Conservation (phyloP, 2,888 invertebrate genomes). For the Polydrusus tereticollis region DNA sequence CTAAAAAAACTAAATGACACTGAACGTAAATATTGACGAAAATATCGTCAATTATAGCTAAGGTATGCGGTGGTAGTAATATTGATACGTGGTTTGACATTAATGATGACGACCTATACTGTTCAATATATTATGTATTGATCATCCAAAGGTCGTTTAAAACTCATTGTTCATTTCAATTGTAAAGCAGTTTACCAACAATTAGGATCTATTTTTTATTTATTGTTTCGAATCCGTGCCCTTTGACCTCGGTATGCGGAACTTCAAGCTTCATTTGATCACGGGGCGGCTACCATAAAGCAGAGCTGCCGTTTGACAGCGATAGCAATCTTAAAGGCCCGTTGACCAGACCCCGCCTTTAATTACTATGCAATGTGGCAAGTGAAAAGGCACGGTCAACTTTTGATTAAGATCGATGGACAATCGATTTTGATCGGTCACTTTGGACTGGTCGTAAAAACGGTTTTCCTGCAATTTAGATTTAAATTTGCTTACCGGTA, state of each 20-base stretch:
- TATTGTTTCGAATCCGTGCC: slow-evolving; percentile 18
- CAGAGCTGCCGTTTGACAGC: slow-evolving; percentile 52
- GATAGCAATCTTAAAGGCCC: slow-evolving; percentile 47
- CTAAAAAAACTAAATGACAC: too few species aligned
- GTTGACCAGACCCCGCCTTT: slow-evolving; percentile 33
- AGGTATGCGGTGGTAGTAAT: too few species aligned
- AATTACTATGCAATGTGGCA: slow-evolving; percentile 24
- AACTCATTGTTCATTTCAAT: background rate
- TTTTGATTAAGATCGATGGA: slow-evolving; percentile 26
- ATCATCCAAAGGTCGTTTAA: too few species aligned
- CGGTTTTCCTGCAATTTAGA: background rate
- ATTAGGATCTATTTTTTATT: slow-evolving; percentile 17
- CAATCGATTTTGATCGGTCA: slow-evolving; percentile 16
- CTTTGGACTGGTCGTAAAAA: background rate
- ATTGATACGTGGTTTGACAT: too few species aligned
- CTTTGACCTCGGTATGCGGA: slow-evolving; percentile 61
- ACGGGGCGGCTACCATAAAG: slow-evolving; percentile 50
- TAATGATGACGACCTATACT: too few species aligned
- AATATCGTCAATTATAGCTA: too few species aligned
- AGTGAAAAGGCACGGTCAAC: slow-evolving; percentile 22
- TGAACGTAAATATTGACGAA: too few species aligned
- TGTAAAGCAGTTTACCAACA: slow-evolving; percentile 4
- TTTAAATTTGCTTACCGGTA: background rate
- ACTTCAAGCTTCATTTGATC: slow-evolving; percentile 58
- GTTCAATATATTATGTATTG: too few species aligned